A percentile compares a stretch with the other conserved stretches of the same genome.
These are phyloP conservation scores for Alligator mississippiensis DNA, from an alignment of 2,113 vertebrate genomes.

Conservation along the genomic window DNA sequence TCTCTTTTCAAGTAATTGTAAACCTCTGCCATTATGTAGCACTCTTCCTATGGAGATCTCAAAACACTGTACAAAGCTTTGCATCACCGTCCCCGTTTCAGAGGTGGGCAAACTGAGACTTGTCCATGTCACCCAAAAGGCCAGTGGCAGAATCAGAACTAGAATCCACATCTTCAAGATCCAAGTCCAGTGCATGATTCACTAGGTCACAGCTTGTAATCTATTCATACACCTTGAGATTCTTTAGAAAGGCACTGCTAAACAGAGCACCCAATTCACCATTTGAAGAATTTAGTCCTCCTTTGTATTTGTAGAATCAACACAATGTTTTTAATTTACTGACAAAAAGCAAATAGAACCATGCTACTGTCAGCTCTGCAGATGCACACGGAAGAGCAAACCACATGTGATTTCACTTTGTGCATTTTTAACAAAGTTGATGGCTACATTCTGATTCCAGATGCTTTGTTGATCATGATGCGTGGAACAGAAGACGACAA, in stretches of 20 bases:
- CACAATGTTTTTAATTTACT: not conserved
- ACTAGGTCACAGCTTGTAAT: not conserved
- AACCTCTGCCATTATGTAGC: too few relatives aligned
- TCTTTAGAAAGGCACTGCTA: not conserved
- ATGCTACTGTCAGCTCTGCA: not conserved
- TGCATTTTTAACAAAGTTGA: fast-evolving
- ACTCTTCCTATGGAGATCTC: too few relatives aligned
- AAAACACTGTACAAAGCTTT: too few relatives aligned
- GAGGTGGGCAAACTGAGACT: too few relatives aligned
- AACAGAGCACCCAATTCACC: too few relatives aligned
- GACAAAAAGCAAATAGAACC: not conserved
- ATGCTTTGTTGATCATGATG: not conserved
- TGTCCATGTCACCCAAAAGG: too few relatives aligned
- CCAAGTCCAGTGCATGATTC: too few relatives aligned
- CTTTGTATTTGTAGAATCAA: not conserved
- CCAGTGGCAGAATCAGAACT: too few relatives aligned
- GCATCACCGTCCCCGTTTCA: too few relatives aligned
- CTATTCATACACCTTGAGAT: not conserved
- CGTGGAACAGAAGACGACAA: fast-evolving
- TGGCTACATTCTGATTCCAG: not conserved
- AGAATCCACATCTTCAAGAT: too few relatives aligned
- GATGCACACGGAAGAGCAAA: not conserved
- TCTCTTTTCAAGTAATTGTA: too few relatives aligned
- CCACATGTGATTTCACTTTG: fast-evolving
- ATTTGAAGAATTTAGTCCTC: not conserved